These are phyloP conservation scores for Paradisaea rubra DNA, from an alignment of 2,113 vertebrate genomes.

Conservation along the genomic window DNA sequence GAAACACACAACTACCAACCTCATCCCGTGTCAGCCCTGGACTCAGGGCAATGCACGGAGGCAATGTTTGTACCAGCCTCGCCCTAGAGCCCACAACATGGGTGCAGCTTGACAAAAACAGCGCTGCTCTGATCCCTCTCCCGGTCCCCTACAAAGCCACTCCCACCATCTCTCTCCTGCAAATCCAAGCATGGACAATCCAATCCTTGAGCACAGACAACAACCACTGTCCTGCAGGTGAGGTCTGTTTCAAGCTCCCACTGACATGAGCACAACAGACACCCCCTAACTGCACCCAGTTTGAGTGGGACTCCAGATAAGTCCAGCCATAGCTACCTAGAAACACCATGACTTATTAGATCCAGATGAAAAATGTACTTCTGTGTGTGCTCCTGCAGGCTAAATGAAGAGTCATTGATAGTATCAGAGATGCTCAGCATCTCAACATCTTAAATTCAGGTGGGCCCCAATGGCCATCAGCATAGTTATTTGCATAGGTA, in stretches of 20 bases:
- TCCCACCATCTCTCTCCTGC: background rate
- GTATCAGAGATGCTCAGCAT: background rate
- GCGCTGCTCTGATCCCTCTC: accelerated
- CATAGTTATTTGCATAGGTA: background rate
- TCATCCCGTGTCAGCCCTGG: background rate
- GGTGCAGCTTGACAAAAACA: background rate
- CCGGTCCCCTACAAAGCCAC: background rate
- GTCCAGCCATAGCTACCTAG: background rate
- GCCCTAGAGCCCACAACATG: accelerated
- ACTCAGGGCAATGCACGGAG: background rate
- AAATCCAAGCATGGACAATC: background rate
- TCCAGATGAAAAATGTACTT: background rate
- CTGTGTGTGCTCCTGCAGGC: background rate
- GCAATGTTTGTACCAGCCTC: background rate
- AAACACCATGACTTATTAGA: background rate
- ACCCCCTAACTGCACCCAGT: background rate
- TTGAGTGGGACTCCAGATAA: background rate
- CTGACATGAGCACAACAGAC: accelerated
- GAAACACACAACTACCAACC: background rate
- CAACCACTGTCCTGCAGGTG: background rate
- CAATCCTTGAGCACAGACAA: background rate
- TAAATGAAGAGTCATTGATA: background rate
- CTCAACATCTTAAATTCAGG: background rate
- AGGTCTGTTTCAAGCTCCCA: background rate
- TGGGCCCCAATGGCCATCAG: background rate